Percentiles rank a stretch among this genome's conserved stretches.
phyloP scores from a whole-genome alignment of 2,888 invertebrate species.

The Chrysina gloriosa region DNA sequence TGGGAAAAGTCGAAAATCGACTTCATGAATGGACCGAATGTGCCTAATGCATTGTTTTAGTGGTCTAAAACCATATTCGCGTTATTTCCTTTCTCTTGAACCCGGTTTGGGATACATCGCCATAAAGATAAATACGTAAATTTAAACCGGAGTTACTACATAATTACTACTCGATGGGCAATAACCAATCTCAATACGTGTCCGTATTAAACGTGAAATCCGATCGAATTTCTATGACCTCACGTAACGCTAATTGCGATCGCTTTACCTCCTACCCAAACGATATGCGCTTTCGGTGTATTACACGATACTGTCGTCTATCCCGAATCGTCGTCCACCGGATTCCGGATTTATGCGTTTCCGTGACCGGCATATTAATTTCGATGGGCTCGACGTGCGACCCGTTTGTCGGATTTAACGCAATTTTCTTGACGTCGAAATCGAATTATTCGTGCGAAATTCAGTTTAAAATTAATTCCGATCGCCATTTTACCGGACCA shows the following conservation, averaged over 20 bases:
- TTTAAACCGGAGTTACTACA: too few relatives aligned
- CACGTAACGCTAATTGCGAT: slow-evolving; percentile 33
- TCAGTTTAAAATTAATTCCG: slow-evolving; percentile 12
- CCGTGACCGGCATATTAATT: slow-evolving; percentile 24
- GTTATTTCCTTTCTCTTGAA: too few relatives aligned
- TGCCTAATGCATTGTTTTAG: too few relatives aligned
- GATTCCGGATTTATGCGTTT: slow-evolving; percentile 14
- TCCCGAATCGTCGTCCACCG: neutral
- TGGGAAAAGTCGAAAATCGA: too few relatives aligned
- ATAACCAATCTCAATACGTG: too few relatives aligned
- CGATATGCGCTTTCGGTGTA: slow-evolving; percentile 15
- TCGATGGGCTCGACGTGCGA: neutral
- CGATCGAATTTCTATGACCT: slow-evolving; percentile 15
- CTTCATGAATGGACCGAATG: too few relatives aligned
- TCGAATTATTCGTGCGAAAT: neutral
- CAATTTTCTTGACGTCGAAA: neutral
- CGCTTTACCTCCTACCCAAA: slow-evolving; percentile 16
- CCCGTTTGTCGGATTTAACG: slow-evolving; percentile 10
- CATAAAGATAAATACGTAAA: too few relatives aligned
- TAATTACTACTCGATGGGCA: too few relatives aligned
- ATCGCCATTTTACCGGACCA: neutral
- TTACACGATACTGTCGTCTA: neutral
- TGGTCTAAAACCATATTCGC: too few relatives aligned
- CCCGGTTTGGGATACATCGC: too few relatives aligned
- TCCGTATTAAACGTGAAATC: neutral